Conservation (phyloP, 2,888 invertebrate species). For the Synergus laeviventris region DNA sequence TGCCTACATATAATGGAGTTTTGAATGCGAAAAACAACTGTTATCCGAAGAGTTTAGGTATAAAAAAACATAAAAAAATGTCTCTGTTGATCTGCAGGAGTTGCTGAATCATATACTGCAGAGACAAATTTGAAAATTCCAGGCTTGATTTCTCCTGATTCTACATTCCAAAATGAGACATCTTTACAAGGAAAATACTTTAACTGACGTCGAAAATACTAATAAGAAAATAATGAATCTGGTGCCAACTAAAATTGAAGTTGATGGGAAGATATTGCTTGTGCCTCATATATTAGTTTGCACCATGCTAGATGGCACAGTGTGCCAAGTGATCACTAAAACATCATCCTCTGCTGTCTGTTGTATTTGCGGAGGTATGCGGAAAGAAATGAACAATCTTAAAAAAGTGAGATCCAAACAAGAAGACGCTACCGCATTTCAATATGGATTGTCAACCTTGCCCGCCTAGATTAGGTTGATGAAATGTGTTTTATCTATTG, state of each 20-base stretch:
- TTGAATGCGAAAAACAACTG: too few species aligned
- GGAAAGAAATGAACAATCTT: slow-evolving; percentile 1
- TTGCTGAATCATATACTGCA: too few species aligned
- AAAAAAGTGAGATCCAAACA: background rate
- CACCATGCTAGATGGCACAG: background rate
- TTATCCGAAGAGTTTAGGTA: too few species aligned
- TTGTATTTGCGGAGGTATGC: too few species aligned
- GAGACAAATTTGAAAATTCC: too few species aligned
- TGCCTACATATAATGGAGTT: too few species aligned
- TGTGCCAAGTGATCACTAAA: background rate
- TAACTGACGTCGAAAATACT: background rate
- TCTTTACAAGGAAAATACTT: background rate
- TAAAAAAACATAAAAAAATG: too few species aligned
- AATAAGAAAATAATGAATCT: background rate
- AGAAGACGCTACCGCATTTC: slow-evolving; percentile 3
- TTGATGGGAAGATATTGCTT: background rate
- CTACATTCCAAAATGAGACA: too few species aligned
- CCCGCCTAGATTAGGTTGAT: background rate
- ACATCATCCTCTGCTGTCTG: slow-evolving; percentile 3
- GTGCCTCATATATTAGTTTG: background rate
- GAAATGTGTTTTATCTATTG: too few species aligned
- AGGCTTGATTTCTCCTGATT: too few species aligned
- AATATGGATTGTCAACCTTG: background rate
- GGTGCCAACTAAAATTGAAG: background rate
- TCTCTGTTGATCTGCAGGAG: too few species aligned